Conservation (phyloP, 2,113 vertebrate species). For the Crotalus tigris region DNA sequence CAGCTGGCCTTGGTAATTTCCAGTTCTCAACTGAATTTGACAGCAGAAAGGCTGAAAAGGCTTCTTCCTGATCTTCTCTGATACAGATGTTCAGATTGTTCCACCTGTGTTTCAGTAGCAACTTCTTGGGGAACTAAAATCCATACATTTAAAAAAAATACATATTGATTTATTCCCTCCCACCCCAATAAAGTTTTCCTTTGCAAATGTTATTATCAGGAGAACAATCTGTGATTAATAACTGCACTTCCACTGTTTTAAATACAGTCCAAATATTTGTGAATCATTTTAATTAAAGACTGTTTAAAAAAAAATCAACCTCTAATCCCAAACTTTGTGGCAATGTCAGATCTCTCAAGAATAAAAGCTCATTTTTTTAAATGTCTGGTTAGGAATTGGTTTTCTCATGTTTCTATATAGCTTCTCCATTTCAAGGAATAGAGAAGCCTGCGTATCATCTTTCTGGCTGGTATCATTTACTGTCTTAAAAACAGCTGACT, state of each 20-base stretch:
- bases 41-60: background rate
- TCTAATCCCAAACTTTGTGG: background rate
- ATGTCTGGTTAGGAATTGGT: background rate
- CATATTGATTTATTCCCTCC: background rate
- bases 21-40: background rate
- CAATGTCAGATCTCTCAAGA: background rate
- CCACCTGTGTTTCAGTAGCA: background rate
- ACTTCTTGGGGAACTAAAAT: background rate
- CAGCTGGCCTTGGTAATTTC: background rate
- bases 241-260: background rate
- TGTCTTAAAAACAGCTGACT: background rate
- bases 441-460: background rate
- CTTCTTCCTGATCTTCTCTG: constrained; percentile 13
- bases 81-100: background rate
- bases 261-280: background rate
- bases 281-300: background rate
- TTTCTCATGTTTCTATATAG: background rate
- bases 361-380: background rate
- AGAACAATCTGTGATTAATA: background rate
- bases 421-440: background rate
- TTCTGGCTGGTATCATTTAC: background rate
- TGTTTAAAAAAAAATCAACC: background rate
- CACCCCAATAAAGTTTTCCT: background rate
- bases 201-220: background rate
- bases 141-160: background rate